These are phyloP conservation scores for Pecten maximus DNA, from an alignment of 2,888 invertebrate species.

Conservation along the genomic window DNA sequence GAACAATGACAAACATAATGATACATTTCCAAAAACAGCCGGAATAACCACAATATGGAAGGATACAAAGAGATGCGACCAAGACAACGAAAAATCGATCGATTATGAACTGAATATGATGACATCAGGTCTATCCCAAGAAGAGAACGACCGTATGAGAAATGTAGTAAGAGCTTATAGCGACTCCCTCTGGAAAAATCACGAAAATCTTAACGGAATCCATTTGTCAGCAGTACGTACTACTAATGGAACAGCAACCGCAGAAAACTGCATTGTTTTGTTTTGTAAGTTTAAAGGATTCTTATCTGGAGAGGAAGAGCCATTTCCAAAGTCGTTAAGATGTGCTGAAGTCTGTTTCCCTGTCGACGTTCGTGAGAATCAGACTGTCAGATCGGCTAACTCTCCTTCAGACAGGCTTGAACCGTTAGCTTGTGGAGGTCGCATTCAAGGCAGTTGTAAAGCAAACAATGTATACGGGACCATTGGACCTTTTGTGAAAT, in stretches of 20 bases:
- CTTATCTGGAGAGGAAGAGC: neutral
- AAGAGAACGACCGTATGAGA: neutral
- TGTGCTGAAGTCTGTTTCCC: neutral
- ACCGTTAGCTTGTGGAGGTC: neutral
- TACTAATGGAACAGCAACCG: neutral
- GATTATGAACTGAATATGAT: neutral
- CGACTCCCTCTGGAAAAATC: neutral
- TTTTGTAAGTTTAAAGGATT: neutral
- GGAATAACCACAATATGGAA: neutral
- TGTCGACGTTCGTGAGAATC: neutral
- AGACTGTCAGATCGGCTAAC: neutral
- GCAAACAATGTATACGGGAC: neutral
- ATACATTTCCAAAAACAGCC: neutral
- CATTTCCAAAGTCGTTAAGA: neutral
- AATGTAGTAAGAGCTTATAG: neutral
- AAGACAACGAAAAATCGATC: neutral
- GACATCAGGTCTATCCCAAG: neutral
- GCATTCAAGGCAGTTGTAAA: neutral
- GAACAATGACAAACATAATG: neutral
- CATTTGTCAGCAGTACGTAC: neutral
- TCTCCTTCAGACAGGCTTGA: neutral
- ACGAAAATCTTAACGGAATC: neutral
- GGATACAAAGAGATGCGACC: neutral
- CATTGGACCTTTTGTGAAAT: neutral
- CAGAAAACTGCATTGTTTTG: neutral